phyloP scores from a whole-genome alignment of 2,797 vertebrate genomes.

The Spondyliosoma cantharus region DNA sequence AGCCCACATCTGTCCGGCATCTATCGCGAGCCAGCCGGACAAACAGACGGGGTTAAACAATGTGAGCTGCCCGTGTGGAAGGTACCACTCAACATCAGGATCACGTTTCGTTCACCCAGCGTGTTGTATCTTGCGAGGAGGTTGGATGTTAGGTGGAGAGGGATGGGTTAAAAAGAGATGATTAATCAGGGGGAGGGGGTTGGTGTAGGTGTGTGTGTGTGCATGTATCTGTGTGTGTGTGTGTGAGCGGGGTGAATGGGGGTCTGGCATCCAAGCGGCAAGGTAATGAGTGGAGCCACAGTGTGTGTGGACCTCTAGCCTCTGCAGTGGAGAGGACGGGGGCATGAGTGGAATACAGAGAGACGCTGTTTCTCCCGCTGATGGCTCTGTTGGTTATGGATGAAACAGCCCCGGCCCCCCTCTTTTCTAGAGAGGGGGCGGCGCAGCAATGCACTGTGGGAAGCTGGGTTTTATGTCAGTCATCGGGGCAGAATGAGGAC shows the following conservation, averaged over 20 bases:
- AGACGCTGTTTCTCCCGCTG: conserved; percentile 56
- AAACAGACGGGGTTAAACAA: conserved; percentile 38
- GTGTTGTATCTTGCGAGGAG: conserved; percentile 24
- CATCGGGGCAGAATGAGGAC: conserved; percentile 30
- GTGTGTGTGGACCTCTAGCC: conserved; percentile 75
- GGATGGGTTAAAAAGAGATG: conserved; percentile 66
- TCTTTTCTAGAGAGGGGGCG: conserved; percentile 11
- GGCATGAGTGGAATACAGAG: conserved; percentile 77
- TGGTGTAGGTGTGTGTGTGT: conserved; percentile 12
- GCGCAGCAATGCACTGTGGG: conserved; percentile 42
- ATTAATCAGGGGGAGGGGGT: conserved; percentile 59
- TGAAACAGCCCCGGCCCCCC: conserved; percentile 52
- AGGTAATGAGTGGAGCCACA: conserved; percentile 78
- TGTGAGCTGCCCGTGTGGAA: conserved; percentile 24
- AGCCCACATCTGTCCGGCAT: background rate
- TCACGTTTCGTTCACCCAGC: conserved; percentile 56
- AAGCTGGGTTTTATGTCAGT: conserved; percentile 34
- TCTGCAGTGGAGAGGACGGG: conserved; percentile 70
- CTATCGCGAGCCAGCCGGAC: too few species aligned
- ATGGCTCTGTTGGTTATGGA: conserved; percentile 74
- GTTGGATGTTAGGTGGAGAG: conserved; percentile 4
- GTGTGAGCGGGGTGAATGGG: conserved; percentile 63
- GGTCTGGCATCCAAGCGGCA: conserved; percentile 68
- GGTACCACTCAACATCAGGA: conserved; percentile 62
- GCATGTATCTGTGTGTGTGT: conserved; percentile 4